Evolutionary conservation across 2,888 invertebrate genomes (phyloP).

Genomic region (Bugulina stolonifera): DNA sequence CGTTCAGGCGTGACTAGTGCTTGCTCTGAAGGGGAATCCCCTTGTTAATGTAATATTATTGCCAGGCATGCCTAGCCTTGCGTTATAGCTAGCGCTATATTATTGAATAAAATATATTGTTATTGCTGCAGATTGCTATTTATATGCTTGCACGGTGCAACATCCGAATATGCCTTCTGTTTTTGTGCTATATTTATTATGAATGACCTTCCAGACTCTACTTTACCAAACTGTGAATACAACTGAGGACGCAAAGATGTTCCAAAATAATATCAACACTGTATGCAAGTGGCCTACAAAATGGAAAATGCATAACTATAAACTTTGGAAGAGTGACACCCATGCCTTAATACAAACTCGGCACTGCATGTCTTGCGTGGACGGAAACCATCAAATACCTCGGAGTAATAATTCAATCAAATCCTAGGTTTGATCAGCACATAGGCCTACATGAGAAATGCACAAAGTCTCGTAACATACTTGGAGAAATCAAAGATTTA

Average conservation of each 20-base stretch:
- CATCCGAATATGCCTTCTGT: too few relatives aligned
- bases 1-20: too few relatives aligned
- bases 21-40: too few relatives aligned
- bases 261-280: neutral
- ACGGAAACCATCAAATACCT: neutral
- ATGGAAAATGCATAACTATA: neutral
- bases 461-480: neutral
- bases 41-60: too few relatives aligned
- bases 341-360: neutral
- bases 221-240: slow-evolving; percentile 8
- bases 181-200: neutral
- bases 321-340: neutral
- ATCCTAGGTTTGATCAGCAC: neutral
- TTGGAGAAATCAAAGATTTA: neutral
- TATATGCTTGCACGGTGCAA: too few relatives aligned
- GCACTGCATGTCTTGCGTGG: neutral
- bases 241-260: neutral
- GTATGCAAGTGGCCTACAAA: neutral
- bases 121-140: too few relatives aligned
- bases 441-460: neutral
- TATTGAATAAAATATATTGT: too few relatives aligned
- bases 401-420: neutral
- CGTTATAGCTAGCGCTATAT: too few relatives aligned
- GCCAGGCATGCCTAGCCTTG: neutral
- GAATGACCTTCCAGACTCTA: neutral